Evolutionary conservation across 92 coral and sea anemone species (phyloP), one percentile per base, ranked within the genome.

Genomic region (Meandrina meandrites): DNA sequence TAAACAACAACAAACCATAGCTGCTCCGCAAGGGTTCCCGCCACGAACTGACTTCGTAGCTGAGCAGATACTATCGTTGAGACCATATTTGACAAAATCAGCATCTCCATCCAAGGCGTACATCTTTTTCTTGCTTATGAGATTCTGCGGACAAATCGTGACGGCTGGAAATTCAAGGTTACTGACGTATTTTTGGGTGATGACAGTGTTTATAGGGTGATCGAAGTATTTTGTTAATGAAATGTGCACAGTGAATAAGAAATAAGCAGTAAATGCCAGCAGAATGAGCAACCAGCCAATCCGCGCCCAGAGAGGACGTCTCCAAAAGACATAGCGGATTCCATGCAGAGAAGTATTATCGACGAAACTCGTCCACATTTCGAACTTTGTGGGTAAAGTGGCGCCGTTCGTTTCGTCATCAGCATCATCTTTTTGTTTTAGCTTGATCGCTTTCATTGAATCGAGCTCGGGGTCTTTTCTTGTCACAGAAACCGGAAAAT

Each of bases 341-440:
- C 96, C 96, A 60, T 93, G 96, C 28, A 93, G 90, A 13, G 96
- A 90, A 17, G 94, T 88, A 27, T 81, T 84, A 51, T 79, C 86
- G 5, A 73, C 84, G 35, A 91, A 93, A 11, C 78, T 86, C 19
- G 24, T 19, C 92, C 86, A 88, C 16, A 80, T 84, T 42, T 72
- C 79, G 21, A 48, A 87, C 47, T 27, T 80, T 27, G 28, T 16
- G 34, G 82, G 88, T 37, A 58, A 50, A 27, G 35, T 35, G 12
- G 19, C n/a, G 0, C 27, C 14, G 24, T 3, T 50, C 3, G 21
- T 64, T 27, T 53, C 64, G 34, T 51, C 76, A 13, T 32, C 31
- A 13, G n/a, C 1, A 21, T 32, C 15, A 35, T 19, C 32, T 17
- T 2, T 19, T 54, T 19, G 13, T n/a, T 72, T 77, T 12, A 30